A percentile compares a stretch with the other conserved stretches of the same genome.
phyloP scores from a whole-genome alignment of 2,888 invertebrate genomes.

The Heliconius charithonia region DNA sequence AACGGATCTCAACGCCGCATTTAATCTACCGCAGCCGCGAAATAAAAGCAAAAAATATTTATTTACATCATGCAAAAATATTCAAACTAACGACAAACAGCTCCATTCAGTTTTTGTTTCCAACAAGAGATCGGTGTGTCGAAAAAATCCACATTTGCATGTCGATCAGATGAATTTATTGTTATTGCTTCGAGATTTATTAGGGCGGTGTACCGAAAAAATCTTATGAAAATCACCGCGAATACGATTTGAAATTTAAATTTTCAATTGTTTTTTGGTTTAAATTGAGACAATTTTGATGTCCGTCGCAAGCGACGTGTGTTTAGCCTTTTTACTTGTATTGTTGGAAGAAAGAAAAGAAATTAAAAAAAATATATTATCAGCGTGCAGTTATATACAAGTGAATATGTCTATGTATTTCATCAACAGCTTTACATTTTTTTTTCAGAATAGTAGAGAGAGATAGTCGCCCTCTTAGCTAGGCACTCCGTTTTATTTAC shows the following conservation, averaged over 20 bases:
- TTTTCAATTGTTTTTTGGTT: constrained; percentile 75
- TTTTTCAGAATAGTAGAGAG: background rate
- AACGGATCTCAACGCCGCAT: background rate
- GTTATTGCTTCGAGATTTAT: constrained; percentile 82
- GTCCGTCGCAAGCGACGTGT: constrained; percentile 70
- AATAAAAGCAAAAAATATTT: background rate
- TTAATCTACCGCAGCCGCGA: background rate
- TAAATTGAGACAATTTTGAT: constrained; percentile 83
- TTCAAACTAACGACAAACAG: constrained; percentile 24
- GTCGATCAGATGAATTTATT: constrained; percentile 83
- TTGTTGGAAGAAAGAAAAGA: background rate
- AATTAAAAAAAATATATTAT: background rate
- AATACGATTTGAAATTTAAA: constrained; percentile 80
- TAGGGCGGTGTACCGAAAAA: constrained; percentile 76
- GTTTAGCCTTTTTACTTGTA: constrained; percentile 38
- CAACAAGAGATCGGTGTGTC: constrained; percentile 69
- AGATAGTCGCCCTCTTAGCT: background rate
- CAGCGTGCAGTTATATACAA: background rate
- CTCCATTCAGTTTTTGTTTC: constrained; percentile 57
- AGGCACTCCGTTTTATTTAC: background rate
- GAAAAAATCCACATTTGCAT: constrained; percentile 82
- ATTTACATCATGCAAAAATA: constrained; percentile 1
- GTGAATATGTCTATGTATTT: background rate
- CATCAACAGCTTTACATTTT: background rate
- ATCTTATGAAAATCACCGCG: constrained; percentile 76